These are phyloP conservation scores for Chironomus tepperi DNA, from an alignment of 1,140 invertebrate genomes.

Conservation along the genomic window DNA sequence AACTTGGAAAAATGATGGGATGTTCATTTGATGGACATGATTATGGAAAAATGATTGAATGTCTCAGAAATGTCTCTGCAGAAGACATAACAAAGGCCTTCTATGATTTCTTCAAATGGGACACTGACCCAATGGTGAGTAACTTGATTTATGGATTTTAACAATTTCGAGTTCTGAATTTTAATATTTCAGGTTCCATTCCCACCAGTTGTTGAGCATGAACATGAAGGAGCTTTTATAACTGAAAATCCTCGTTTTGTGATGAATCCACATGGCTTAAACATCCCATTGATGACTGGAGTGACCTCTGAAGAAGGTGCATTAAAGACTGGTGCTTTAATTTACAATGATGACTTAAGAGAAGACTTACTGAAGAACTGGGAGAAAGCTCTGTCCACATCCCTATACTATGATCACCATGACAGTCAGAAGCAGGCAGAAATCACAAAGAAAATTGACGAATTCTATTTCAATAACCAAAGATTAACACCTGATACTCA, in stretches of 20 bases:
- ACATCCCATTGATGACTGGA: conserved; percentile 59
- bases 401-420: conserved; percentile 51
- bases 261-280: conserved; percentile 40
- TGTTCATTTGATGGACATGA: conserved; percentile 43
- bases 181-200: conserved; percentile 49
- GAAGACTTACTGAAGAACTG: conserved; percentile 50
- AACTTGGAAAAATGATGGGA: conserved; percentile 49
- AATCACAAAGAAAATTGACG: conserved; percentile 46
- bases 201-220: conserved; percentile 58
- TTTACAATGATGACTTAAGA: conserved; percentile 38
- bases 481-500: conserved; percentile 43
- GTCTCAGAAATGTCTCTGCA: conserved; percentile 48
- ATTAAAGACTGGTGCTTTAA: conserved; percentile 43
- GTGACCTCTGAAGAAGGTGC: conserved; percentile 57
- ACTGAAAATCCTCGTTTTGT: conserved; percentile 46
- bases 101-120: conserved; percentile 54
- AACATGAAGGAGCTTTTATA: conserved; percentile 55
- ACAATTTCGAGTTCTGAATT: too few relatives aligned
- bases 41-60: conserved; percentile 46
- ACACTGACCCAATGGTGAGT: conserved; percentile 55
- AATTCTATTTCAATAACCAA: conserved; percentile 50
- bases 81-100: conserved; percentile 52
- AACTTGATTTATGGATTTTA: too few relatives aligned
- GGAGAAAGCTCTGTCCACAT: conserved; percentile 47
- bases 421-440: conserved; percentile 37